A percentile compares a stretch with the other conserved stretches of the same genome.
These are phyloP conservation scores for Drosophila athabasca DNA, from an alignment of 1,140 invertebrate genomes.

Conservation along the genomic window DNA sequence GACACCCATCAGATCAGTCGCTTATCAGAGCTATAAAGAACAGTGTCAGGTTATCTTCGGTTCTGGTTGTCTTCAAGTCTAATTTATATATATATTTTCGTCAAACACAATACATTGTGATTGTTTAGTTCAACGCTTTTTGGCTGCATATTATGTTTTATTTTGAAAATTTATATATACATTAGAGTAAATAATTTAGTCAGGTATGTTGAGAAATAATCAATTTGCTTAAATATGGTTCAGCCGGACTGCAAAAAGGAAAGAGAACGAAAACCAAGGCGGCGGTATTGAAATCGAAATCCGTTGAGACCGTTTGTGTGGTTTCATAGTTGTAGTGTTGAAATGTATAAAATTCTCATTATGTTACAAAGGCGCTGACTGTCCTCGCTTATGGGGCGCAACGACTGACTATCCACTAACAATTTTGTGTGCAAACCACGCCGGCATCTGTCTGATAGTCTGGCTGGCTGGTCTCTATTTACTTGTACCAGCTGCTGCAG, in stretches of 20 bases:
- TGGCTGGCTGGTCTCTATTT: conserved; percentile 44
- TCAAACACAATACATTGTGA: conserved; percentile 48
- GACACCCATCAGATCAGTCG: conserved; percentile 4
- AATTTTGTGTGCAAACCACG: conserved; percentile 7
- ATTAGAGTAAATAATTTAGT: conserved; percentile 76
- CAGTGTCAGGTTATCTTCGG: conserved; percentile 1
- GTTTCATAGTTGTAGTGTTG: conserved; percentile 34
- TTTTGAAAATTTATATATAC: conserved; percentile 71
- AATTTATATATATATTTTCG: conserved; percentile 59
- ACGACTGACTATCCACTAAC: conserved; percentile 36
- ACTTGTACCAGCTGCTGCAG: conserved; percentile 66
- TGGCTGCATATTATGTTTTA: conserved; percentile 76
- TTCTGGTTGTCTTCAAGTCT: conserved; percentile 16
- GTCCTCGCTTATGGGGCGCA: conserved; percentile 28
- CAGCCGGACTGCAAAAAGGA: conserved; percentile 39
- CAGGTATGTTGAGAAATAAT: conserved; percentile 69
- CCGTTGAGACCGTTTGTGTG: conserved; percentile 23
- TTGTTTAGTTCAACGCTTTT: not conserved
- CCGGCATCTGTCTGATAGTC: conserved; percentile 19
- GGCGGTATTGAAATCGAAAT: conserved; percentile 33
- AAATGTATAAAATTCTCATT: conserved; percentile 41
- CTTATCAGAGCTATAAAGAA: not conserved
- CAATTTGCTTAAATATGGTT: conserved; percentile 29
- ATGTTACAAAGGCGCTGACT: conserved; percentile 24
- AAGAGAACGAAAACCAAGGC: conserved; percentile 34